Evolutionary conservation across 2,113 vertebrate genomes (phyloP).

Genomic region (Eulacestoma nigropectus): DNA sequence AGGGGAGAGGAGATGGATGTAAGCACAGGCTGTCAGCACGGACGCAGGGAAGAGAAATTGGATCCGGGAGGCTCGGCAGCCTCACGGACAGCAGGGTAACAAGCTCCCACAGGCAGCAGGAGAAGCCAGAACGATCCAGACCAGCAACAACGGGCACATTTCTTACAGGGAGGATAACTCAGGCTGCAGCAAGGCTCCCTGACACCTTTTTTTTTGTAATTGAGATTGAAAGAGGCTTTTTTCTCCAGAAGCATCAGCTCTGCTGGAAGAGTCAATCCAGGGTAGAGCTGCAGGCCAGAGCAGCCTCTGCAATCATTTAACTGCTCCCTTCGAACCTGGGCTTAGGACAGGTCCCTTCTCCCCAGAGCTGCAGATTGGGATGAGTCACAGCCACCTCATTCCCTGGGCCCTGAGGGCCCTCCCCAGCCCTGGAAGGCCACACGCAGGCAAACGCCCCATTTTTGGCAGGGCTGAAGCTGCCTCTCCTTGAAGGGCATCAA

Average conservation of each 20-base stretch:
- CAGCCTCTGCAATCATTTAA: neutral
- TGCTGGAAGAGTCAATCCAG: neutral
- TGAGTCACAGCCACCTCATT: neutral
- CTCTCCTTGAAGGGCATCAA: neutral
- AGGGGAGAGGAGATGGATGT: neutral
- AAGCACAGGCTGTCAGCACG: neutral
- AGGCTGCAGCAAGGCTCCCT: neutral
- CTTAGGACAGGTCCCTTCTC: neutral
- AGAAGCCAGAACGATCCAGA: neutral
- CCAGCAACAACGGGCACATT: neutral
- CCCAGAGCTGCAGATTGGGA: neutral
- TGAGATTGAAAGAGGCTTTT: neutral
- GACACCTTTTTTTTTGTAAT: neutral
- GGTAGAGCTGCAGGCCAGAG: neutral
- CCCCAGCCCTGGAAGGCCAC: neutral
- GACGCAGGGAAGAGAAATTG: neutral
- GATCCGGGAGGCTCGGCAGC: neutral
- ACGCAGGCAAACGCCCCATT: rapidly evolving
- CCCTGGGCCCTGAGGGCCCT: neutral
- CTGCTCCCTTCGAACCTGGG: neutral
- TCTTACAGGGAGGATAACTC: neutral
- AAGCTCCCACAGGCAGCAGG: constrained; percentile 23
- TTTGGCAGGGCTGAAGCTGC: neutral
- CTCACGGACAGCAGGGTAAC: neutral
- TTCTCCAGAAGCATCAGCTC: neutral